These are phyloP conservation scores for Crambe crambe DNA, from an alignment of 37 sponge, comb jelly and placozoan species.

Conservation along the genomic window DNA sequence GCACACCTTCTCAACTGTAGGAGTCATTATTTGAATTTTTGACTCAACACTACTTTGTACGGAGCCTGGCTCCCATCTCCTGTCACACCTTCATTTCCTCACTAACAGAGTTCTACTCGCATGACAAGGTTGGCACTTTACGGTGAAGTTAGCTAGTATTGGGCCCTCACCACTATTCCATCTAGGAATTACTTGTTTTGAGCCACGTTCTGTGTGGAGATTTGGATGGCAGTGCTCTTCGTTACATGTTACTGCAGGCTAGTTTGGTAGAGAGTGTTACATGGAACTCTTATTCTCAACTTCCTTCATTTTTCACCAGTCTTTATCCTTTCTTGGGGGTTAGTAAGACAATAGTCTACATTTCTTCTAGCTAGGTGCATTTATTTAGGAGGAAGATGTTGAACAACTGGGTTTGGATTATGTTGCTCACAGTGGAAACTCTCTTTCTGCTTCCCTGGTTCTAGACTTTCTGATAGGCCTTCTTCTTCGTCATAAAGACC, in stretches of 20 bases:
- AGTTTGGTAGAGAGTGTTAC: constrained; percentile 27
- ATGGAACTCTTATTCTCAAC: constrained; percentile 40
- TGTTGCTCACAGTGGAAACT: constrained; percentile 42
- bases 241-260: constrained; percentile 59
- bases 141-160: neutral
- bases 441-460: constrained; percentile 20
- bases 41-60: constrained; percentile 42
- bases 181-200: constrained; percentile 52
- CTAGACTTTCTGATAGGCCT: constrained; percentile 40
- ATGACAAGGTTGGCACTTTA: constrained; percentile 25
- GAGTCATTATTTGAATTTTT: constrained; percentile 51
- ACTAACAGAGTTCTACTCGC: constrained; percentile 22
- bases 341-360: neutral
- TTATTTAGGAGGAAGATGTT: constrained; percentile 64
- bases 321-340: constrained; percentile 45
- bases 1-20: no score
- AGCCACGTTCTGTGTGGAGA: constrained; percentile 31
- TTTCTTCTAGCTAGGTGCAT: neutral
- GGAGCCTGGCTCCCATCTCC: constrained; percentile 26
- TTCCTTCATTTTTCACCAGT: constrained; percentile 21
- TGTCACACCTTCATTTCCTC: constrained; percentile 47
- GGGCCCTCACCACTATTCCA: neutral
- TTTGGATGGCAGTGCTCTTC: constrained; percentile 38
- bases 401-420: constrained; percentile 55
- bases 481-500: constrained; percentile 63